Evolutionary conservation across 2,888 invertebrate species (phyloP).

Genomic region (Drosophila demipolita): DNA sequence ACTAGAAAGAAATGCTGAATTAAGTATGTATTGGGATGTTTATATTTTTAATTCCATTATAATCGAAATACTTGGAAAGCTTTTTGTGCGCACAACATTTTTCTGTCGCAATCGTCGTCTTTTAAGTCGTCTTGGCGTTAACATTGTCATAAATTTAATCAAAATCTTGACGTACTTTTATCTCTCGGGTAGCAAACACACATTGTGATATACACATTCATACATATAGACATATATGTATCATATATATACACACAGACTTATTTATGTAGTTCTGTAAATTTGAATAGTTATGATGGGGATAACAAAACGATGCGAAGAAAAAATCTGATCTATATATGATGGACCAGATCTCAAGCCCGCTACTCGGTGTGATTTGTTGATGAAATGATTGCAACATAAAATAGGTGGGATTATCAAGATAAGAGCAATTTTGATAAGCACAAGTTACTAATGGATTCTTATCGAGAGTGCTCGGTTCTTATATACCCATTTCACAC

Average conservation of each 20-base stretch:
- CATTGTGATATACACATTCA: constrained; percentile 4
- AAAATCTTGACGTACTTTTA: constrained; percentile 59
- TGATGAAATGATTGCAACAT: constrained; percentile 53
- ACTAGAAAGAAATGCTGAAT: background rate
- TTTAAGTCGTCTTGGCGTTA: constrained; percentile 47
- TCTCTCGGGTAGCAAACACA: constrained; percentile 18
- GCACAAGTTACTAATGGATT: background rate
- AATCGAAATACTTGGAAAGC: constrained; percentile 39
- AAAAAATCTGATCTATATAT: constrained; percentile 17
- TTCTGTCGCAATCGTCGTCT: constrained; percentile 40
- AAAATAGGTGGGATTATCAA: constrained; percentile 30
- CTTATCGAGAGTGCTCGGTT: background rate
- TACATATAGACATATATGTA: background rate
- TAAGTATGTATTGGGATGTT: background rate
- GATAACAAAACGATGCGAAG: background rate
- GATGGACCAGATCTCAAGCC: constrained; percentile 6
- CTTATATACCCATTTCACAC: background rate
- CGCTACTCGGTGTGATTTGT: constrained; percentile 7
- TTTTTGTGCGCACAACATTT: constrained; percentile 53
- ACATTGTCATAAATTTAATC: constrained; percentile 77
- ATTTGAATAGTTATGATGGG: constrained; percentile 14
- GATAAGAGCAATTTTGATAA: constrained; percentile 28
- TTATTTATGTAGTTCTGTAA: constrained; percentile 13
- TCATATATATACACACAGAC: background rate
- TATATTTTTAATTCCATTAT: constrained; percentile 4